Evolutionary conservation across 1,140 invertebrate genomes (phyloP).

Genomic region (Drosophila elegans): DNA sequence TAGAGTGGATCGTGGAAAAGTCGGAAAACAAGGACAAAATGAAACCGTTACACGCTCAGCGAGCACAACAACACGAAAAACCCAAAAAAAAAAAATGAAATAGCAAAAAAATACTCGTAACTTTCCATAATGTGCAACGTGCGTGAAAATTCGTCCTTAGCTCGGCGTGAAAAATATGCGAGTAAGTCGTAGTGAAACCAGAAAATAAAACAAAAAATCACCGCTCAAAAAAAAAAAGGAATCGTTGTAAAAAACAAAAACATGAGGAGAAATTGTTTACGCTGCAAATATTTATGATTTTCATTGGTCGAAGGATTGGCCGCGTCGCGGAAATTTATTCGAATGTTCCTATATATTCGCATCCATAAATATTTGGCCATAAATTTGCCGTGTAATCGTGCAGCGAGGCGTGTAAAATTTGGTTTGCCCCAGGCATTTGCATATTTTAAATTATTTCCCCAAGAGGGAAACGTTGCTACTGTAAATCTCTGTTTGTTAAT

Average conservation of each 20-base stretch:
- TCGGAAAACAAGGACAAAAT: conserved; percentile 53
- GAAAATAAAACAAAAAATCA: conserved; percentile 33
- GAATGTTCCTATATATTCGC: conserved; percentile 57
- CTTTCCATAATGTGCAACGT: conserved; percentile 73
- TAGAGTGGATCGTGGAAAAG: conserved; percentile 51
- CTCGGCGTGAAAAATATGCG: conserved; percentile 49
- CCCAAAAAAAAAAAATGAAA: conserved; percentile 22
- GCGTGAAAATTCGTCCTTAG: conserved; percentile 80
- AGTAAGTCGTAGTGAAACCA: conserved; percentile 34
- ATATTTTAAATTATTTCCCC: conserved; percentile 27
- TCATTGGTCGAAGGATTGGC: conserved; percentile 40
- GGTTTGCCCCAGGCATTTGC: conserved; percentile 42
- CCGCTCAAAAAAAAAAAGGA: conserved; percentile 5
- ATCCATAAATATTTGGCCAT: conserved; percentile 75
- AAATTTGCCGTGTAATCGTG: conserved; percentile 67
- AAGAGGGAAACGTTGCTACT: not conserved
- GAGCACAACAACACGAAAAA: conserved; percentile 37
- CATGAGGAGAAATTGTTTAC: conserved; percentile 65
- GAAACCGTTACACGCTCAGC: conserved; percentile 75
- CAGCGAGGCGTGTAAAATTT: conserved; percentile 37
- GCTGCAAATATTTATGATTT: conserved; percentile 76
- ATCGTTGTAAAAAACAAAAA: conserved; percentile 7
- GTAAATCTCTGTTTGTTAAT: conserved; percentile 16
- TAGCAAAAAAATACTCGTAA: conserved; percentile 30
- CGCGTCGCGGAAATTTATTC: conserved; percentile 51